These are phyloP conservation scores for pig (Sus scrofa) DNA, from an alignment of 2,113 vertebrate genomes.

Conservation along the genomic window DNA sequence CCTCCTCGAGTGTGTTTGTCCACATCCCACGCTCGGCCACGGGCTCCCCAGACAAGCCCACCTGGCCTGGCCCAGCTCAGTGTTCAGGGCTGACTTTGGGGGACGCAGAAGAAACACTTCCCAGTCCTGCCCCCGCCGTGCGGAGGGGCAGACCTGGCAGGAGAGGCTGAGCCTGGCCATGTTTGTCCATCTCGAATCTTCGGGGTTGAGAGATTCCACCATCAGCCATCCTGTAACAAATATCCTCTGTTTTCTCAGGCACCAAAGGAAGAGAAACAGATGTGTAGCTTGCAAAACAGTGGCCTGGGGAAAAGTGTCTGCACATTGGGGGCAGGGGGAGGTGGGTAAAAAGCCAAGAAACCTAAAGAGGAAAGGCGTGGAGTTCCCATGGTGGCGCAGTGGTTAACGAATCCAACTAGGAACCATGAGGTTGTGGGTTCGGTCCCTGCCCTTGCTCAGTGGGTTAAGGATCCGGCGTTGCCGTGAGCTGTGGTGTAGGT, in stretches of 20 bases:
- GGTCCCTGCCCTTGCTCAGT: too few relatives aligned
- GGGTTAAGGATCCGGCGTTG: too few relatives aligned
- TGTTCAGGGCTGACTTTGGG: background rate
- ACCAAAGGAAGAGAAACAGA: background rate
- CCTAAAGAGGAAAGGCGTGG: too few relatives aligned
- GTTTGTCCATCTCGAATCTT: background rate
- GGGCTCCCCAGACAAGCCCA: background rate
- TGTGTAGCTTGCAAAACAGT: background rate
- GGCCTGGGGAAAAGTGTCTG: background rate
- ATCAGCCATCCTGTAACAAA: background rate
- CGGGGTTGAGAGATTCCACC: background rate
- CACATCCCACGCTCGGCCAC: background rate
- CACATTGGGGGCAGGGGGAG: background rate
- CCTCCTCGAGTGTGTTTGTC: fast-evolving
- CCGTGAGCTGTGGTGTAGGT: too few relatives aligned
- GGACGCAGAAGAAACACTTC: background rate
- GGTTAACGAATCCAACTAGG: too few relatives aligned
- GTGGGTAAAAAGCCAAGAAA: background rate
- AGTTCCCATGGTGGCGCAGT: too few relatives aligned
- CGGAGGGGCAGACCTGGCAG: fast-evolving
- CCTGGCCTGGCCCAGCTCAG: background rate
- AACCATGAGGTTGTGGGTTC: too few relatives aligned
- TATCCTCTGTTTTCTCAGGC: background rate
- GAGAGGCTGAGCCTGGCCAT: background rate
- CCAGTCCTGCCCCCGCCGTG: fast-evolving